A percentile compares a stretch with the other conserved stretches of the same genome.
phyloP scores from a whole-genome alignment of 2,797 vertebrate species.

The Aratinga solstitialis region DNA sequence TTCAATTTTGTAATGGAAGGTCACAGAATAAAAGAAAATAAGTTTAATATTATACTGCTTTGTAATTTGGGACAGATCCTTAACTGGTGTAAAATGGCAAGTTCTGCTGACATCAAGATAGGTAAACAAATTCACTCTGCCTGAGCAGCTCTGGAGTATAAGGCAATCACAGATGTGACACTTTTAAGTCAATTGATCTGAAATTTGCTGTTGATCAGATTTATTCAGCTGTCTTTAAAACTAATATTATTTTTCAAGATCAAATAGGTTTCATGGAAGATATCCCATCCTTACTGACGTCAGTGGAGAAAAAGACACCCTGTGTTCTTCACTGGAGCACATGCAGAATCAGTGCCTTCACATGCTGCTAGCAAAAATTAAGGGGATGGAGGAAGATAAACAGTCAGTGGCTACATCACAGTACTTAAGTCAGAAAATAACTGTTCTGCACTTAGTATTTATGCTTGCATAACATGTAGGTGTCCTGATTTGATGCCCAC shows the following conservation, averaged over 20 bases:
- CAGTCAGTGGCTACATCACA: not conserved
- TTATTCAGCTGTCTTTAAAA: not conserved
- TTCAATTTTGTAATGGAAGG: not conserved
- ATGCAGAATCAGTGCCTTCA: not conserved
- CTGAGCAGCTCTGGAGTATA: not conserved
- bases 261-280: not conserved
- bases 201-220: not conserved
- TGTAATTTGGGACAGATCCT: not conserved
- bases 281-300: not conserved
- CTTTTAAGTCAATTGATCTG: not conserved
- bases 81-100: not conserved
- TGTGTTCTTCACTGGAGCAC: not conserved
- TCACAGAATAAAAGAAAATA: constrained; percentile 25
- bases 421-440: not conserved
- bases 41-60: not conserved
- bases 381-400: not conserved
- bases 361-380: not conserved
- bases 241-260: not conserved
- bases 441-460: not conserved
- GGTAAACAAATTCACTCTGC: not conserved
- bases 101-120: not conserved
- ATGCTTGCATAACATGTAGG: not conserved
- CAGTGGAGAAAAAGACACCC: not conserved
- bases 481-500: not conserved
- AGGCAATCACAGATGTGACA: not conserved